Base-by-base conservation (phyloP, 2,797 vertebrate species). In the Periophthalmus magnuspinnatus region DNA sequence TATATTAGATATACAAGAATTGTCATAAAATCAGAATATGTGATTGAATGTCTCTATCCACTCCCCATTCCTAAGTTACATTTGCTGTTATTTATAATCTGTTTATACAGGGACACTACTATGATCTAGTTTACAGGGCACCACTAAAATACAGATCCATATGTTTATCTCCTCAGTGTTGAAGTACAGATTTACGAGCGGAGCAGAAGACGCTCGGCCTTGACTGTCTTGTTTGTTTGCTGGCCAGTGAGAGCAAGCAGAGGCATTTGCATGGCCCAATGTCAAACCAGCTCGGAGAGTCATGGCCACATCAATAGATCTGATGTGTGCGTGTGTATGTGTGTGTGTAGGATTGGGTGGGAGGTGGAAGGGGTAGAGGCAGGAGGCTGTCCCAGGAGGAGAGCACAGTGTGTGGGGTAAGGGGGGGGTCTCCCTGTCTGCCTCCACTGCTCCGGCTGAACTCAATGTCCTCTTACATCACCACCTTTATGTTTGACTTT, bases 231-330 rank as follows among this genome's bases (percentile, higher is more conserved):
- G 70, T 79, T 81, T 80, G 77, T 74, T 70, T 69, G 72, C 73
- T 81, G 75, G 78, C 65, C 75, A 47, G 76, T 34, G 67, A 80
- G 75, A 28, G 55, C 74, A 80, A 67, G 66, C 83, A 32, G 77
- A 85, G 69, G 80, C 80, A 77, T 84, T 86, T 85, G 85, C 71
- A 33, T 77, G 69, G 80, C 78, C 81, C 85, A 84, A 81, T 81
- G 86, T 89, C 88, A 84, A 47, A 82, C 83, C 78, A 50, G 71
- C 76, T 66, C 68, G 65, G 72, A 67, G 64, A 89, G 80, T 79
- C 84, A 83, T 64, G 75, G 81, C 75, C 76, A 69, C 80, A 72
- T 84, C 87, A 74, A 79, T 78, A 83, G 78, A 36, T 60, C 33
- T 60, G 58, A 34, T 65, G 73, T 16, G 36, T 61, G 32, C 60